Base-by-base conservation (phyloP, 1,140 invertebrate genomes). In the Palaemon carinicauda region DNA sequence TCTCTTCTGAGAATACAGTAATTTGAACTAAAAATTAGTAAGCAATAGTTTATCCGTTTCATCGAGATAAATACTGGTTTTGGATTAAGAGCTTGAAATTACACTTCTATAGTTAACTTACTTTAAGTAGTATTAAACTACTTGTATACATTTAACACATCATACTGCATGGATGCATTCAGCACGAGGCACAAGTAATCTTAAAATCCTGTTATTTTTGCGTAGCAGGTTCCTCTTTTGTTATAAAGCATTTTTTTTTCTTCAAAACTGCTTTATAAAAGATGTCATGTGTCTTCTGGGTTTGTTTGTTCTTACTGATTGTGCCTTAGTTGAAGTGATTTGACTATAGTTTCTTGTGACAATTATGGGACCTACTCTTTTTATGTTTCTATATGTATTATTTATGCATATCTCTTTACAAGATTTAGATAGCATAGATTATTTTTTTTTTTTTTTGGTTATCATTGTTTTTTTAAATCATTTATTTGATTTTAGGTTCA, bases 51-150 rank as follows among this genome's bases (percentile, higher is more conserved):
- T 60, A 33, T 71, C 50, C n/a, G n/a, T 56, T 50, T 71, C 51
- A 50, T 71, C 31, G 51, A 51, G 33, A 71, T 50, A n/a, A 79
- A 54, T 71, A 81, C 60, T 81, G 80, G 80, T 81, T 81, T 81
- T 51, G 80, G 80, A 81, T 81, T 81, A 71, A 81, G 80, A 71
- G 80, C 80, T 81, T 81, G 69, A 81, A 81, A 60, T 29, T 41
- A 81, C 80, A 81, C 56, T 71, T 24, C 24, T 52, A 29, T 27
- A 81, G 56, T 81, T 56, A 50, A 27, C n/a, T 81, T 41, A 71
- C 24, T 71, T 81, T 51, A 71, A 71, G 56, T 81, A 69, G 80
- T 17, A 21, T 27, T n/a, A 41, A 24, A 69, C 29, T 31, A n/a
- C 24, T 56, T 69, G 41, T 41, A 41, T 41, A 41, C 41, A 41